A percentile compares a stretch with the other conserved stretches of the same genome.
These are phyloP conservation scores for Tribolium freemani DNA, from an alignment of 2,888 invertebrate genomes.

Conservation along the genomic window DNA sequence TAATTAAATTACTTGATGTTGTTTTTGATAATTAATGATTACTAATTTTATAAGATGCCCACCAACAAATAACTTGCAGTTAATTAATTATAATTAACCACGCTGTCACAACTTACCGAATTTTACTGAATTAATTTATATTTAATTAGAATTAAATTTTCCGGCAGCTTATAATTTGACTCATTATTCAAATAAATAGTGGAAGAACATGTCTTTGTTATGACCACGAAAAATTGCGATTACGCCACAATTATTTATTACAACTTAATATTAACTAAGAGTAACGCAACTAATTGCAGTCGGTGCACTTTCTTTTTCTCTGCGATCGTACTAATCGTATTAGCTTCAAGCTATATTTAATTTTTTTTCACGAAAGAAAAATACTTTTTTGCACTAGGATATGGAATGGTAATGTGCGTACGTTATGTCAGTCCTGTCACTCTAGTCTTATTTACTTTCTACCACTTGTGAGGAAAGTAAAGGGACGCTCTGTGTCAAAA, in stretches of 20 bases:
- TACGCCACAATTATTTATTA: not conserved
- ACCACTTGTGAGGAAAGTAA: not conserved
- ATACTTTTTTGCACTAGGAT: not conserved
- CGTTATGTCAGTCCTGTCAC: not conserved
- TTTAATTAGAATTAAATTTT: too few relatives aligned
- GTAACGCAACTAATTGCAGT: conserved; percentile 36
- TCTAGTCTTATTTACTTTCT: not conserved
- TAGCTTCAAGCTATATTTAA: conserved; percentile 1
- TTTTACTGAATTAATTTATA: too few relatives aligned
- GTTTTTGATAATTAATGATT: too few relatives aligned
- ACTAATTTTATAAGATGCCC: too few relatives aligned
- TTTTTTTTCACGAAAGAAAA: not conserved
- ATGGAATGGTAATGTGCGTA: not conserved
- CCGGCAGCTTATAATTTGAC: too few relatives aligned
- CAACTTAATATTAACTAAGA: conserved; percentile 2
- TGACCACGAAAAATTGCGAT: not conserved
- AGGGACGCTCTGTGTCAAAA: not conserved
- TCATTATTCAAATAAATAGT: not conserved
- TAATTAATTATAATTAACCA: too few relatives aligned
- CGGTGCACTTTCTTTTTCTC: conserved; percentile 30
- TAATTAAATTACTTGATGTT: too few relatives aligned
- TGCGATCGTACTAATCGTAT: conserved; percentile 9
- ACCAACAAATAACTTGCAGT: too few relatives aligned
- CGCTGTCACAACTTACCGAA: too few relatives aligned
- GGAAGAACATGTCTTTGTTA: not conserved